phyloP scores from a whole-genome alignment of 1,140 invertebrate species.

The Temnothorax longispinosus region DNA sequence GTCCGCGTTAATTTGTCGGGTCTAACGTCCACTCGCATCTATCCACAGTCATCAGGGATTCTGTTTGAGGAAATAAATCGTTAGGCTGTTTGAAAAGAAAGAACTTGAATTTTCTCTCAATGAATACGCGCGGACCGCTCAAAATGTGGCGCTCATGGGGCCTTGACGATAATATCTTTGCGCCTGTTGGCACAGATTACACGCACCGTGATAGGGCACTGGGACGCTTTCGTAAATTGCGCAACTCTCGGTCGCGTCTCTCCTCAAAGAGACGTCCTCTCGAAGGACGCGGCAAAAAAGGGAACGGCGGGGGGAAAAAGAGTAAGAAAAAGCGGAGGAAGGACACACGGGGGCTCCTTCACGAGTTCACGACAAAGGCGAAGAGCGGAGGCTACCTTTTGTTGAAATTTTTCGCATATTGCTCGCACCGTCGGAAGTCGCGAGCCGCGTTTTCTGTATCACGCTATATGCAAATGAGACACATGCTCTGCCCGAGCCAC shows the following conservation, averaged over 20 bases:
- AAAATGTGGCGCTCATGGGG: not conserved
- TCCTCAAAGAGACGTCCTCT: slow-evolving; percentile 18
- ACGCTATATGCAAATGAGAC: slow-evolving; percentile 83
- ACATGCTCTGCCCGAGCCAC: slow-evolving; percentile 77
- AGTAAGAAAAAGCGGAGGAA: not conserved
- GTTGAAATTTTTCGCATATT: slow-evolving; percentile 74
- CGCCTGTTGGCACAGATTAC: not conserved
- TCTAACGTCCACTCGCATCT: not conserved
- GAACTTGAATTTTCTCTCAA: not conserved
- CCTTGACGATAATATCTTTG: slow-evolving; percentile 5
- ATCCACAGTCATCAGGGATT: not conserved
- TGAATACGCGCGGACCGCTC: not conserved
- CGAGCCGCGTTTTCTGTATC: slow-evolving; percentile 72
- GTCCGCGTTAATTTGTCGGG: not conserved
- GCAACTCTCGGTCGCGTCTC: slow-evolving; percentile 31
- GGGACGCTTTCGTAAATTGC: slow-evolving; percentile 43
- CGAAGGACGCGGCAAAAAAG: not conserved
- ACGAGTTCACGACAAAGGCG: not conserved
- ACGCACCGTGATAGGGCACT: slow-evolving; percentile 8
- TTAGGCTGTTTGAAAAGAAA: not conserved
- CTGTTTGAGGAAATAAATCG: slow-evolving; percentile 10
- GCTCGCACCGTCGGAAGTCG: slow-evolving; percentile 72
- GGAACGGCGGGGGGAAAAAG: too few relatives aligned
- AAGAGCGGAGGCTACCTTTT: slow-evolving; percentile 56
- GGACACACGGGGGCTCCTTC: not conserved